These are phyloP conservation scores for Fratercula arctica DNA, from an alignment of 2,797 vertebrate genomes.

Conservation along the genomic window DNA sequence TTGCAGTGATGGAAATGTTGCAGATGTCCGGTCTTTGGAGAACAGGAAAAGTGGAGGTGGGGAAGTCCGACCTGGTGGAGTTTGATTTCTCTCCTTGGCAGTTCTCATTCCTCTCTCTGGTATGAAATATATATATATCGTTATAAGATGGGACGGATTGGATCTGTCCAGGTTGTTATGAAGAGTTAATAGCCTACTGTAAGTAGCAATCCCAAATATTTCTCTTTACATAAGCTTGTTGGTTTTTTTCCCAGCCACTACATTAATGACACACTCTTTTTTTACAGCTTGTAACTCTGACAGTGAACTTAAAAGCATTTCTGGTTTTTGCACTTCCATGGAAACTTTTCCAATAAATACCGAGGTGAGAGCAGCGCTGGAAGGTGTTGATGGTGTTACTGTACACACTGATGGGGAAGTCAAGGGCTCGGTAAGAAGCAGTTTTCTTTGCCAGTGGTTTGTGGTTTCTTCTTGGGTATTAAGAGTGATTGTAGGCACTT, in stretches of 20 bases:
- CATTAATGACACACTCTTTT: background rate
- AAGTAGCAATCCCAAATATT: background rate
- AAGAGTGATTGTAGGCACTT: background rate
- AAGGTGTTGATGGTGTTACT: background rate
- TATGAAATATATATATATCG: accelerated
- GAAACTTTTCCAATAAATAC: background rate
- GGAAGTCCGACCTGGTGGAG: background rate
- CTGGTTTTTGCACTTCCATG: background rate
- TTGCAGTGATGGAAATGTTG: accelerated
- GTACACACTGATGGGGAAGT: accelerated
- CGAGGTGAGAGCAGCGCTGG: background rate
- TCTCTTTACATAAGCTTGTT: background rate
- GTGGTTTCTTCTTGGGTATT: background rate
- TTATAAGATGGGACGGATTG: background rate
- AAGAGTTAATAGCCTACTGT: background rate
- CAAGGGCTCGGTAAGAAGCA: background rate
- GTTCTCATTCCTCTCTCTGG: background rate
- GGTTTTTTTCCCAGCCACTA: background rate
- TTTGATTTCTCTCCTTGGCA: background rate
- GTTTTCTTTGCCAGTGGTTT: background rate
- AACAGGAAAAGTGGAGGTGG: background rate
- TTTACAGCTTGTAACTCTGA: background rate
- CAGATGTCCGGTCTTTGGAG: background rate
- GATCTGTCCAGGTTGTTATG: background rate
- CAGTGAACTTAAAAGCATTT: background rate